These are phyloP conservation scores for Bombus sylvicola DNA, from an alignment of 1,140 invertebrate species.

Conservation along the genomic window DNA sequence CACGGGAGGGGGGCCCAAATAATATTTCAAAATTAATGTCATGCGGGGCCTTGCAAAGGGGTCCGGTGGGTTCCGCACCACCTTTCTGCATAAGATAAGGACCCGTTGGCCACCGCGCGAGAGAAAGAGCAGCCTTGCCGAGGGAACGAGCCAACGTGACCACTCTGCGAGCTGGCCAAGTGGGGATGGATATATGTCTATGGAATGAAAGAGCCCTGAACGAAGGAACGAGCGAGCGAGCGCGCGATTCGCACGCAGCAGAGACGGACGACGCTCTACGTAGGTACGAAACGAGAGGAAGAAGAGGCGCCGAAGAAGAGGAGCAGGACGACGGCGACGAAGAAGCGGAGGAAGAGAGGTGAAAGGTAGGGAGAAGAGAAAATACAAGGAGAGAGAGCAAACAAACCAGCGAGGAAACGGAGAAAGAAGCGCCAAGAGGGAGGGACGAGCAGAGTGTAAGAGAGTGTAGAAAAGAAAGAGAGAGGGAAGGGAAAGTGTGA, in stretches of 20 bases:
- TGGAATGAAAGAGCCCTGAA: slow-evolving; percentile 41
- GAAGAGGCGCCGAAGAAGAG: neutral
- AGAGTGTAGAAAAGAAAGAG: neutral
- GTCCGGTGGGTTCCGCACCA: slow-evolving; percentile 62
- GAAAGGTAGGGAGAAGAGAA: neutral
- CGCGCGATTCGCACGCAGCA: neutral
- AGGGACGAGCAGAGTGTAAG: neutral
- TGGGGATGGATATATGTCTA: slow-evolving; percentile 47
- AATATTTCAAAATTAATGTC: slow-evolving; percentile 79
- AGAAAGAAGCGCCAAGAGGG: slow-evolving; percentile 36
- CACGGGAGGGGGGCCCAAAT: slow-evolving; percentile 61
- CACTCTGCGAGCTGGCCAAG: slow-evolving; percentile 23
- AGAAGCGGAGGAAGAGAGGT: neutral
- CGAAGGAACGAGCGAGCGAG: neutral
- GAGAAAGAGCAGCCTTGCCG: slow-evolving; percentile 46
- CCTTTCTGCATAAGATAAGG: slow-evolving; percentile 70
- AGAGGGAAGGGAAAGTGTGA: slow-evolving; percentile 5
- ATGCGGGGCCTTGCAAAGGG: slow-evolving; percentile 65
- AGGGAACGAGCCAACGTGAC: slow-evolving; percentile 33
- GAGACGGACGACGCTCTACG: neutral
- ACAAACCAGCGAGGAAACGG: slow-evolving; percentile 42
- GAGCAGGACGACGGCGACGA: neutral
- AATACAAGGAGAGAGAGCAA: slow-evolving; percentile 25
- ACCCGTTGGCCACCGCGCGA: slow-evolving; percentile 61
- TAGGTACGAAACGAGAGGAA: slow-evolving; percentile 17